Base-by-base conservation (phyloP, 1,140 invertebrate species). In the Aradophagus sp. region DNA sequence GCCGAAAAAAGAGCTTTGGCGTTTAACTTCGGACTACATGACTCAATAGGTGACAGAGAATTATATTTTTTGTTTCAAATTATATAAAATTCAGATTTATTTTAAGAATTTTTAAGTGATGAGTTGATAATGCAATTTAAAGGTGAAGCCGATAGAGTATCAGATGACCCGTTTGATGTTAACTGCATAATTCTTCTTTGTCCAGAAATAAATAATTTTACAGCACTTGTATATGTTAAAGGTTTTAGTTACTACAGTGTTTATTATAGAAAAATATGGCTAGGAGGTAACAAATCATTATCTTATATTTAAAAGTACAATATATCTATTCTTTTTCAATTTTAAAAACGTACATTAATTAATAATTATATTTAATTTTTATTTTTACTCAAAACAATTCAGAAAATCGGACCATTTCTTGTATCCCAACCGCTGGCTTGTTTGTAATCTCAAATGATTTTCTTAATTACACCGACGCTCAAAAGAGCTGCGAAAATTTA, bases 181-280 rank as follows among this genome's bases (percentile, higher is more conserved):
- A 76, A 74, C 77, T 89, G 87, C 63, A 82, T 87, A 61, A 77
- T 89, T 1, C 74, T 91, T 1, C 84, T 86, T n/a, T 91, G 90
- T 74, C 88, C 90, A 1, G 89, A 90, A 78, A 79, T 80, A 5
- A 78, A 86, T 34, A 87, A 87, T 26, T 86, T 85, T 16, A 73
- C 83, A 1, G 85, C 84, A 0, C 58, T 91, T 5, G 74, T 79
- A 3, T 83, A 86, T 39, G 87, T 89, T 70, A 77, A 84, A 2
- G 85, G 82, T 69, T 89, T 86, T 56, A 87, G 88, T 80, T 90
- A 90, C 73, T 85, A 90, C 56, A 91, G 88, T 61, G 79, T 88
- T 13, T 84, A 83, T 56, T 42, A 75, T 5, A 58, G 42, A 29
- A 59, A 61, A 10, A 35, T 74, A 15, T 45, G 47, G 34, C 13